Conservation (phyloP, 2,797 vertebrate species). For the Pseudochromis fuscus region DNA sequence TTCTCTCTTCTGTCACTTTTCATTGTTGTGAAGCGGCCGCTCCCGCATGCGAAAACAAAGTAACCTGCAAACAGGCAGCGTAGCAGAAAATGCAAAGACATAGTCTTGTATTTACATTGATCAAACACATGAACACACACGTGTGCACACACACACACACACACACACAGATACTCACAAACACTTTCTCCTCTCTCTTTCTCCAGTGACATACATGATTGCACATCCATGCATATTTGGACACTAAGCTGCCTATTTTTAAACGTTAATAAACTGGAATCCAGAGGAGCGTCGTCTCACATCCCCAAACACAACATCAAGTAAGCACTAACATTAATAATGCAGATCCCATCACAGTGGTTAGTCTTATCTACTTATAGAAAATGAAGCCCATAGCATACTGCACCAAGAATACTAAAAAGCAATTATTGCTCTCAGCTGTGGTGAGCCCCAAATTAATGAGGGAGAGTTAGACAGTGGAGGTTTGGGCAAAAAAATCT, state of each 20-base stretch:
- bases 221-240: conserved; percentile 37
- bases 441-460: conserved; percentile 83
- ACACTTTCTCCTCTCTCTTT: conserved; percentile 5
- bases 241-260: conserved; percentile 58
- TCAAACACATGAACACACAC: conserved; percentile 20
- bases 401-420: conserved; percentile 80
- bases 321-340: conserved; percentile 70
- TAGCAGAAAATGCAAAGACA: conserved; percentile 52
- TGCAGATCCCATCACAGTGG: conserved; percentile 71
- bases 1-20: conserved; percentile 79
- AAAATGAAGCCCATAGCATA: conserved; percentile 73
- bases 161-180: neutral
- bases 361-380: conserved; percentile 74
- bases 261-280: conserved; percentile 62
- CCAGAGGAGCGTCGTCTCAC: conserved; percentile 39
- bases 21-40: conserved; percentile 67
- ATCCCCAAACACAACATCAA: conserved; percentile 61
- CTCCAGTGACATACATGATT: conserved; percentile 20
- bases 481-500: conserved; percentile 51
- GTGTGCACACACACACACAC: conserved; percentile 4
- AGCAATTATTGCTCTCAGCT: conserved; percentile 83
- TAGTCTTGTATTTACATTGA: conserved; percentile 47
- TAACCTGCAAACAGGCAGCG: conserved; percentile 51
- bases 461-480: conserved; percentile 62
- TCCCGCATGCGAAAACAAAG: conserved; percentile 42